A percentile compares a stretch with the other conserved stretches of the same genome.
These are phyloP conservation scores for Wasmannia auropunctata DNA, from an alignment of 1,140 invertebrate genomes.

Conservation along the genomic window DNA sequence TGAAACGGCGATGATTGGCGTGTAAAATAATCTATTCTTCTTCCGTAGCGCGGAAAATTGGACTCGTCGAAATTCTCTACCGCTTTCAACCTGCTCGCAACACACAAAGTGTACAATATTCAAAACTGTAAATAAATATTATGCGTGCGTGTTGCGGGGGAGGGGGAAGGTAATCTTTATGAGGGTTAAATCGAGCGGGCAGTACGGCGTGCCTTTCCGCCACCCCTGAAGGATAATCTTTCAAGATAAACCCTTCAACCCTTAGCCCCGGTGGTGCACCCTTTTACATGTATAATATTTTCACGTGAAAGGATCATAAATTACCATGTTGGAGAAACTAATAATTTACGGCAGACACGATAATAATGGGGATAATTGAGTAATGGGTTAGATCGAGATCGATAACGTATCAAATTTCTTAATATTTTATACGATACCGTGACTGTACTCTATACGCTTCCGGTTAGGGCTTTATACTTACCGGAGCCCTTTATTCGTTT, in stretches of 20 bases:
- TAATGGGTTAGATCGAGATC: not conserved
- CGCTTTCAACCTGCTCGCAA: not conserved
- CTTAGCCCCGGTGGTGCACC: not conserved
- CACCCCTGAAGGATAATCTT: not conserved
- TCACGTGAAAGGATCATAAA: constrained; percentile 12
- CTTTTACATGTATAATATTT: constrained; percentile 3
- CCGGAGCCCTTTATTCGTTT: not conserved
- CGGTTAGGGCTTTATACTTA: not conserved
- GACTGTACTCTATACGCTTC: not conserved
- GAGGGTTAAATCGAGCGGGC: not conserved
- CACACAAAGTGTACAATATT: constrained; percentile 48
- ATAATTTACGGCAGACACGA: constrained; percentile 8
- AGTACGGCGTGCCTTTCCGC: constrained; percentile 21
- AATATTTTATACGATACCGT: not conserved
- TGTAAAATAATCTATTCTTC: constrained; percentile 1
- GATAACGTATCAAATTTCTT: not conserved
- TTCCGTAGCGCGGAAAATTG: not conserved
- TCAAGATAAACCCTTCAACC: constrained; percentile 11
- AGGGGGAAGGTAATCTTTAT: not conserved
- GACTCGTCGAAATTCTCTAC: not conserved
- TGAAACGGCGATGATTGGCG: not conserved
- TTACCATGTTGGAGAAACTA: not conserved
- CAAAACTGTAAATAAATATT: constrained; percentile 68
- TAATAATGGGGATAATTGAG: constrained; percentile 14
- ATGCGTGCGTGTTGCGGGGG: not conserved